A percentile compares a stretch with the other conserved stretches of the same genome.
Conservation (phyloP, 2,797 vertebrate species). For the Pampus argenteus region DNA sequence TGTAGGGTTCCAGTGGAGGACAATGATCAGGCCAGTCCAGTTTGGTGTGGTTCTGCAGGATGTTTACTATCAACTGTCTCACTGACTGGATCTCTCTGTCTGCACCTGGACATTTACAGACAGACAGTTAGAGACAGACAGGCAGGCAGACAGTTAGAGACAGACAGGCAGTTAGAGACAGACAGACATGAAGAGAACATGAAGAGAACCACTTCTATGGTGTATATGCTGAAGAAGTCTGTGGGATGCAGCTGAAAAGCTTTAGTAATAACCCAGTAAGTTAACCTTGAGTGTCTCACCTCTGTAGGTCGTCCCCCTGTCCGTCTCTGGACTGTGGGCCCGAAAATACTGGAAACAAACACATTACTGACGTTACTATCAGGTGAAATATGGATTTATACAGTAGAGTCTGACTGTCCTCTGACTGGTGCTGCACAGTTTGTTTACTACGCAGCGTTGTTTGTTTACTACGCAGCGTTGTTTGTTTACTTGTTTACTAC, state of each 20-base stretch:
- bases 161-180: not conserved
- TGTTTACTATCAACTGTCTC: conserved; percentile 87
- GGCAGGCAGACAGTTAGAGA: not conserved
- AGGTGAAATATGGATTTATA: not conserved
- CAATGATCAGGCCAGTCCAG: conserved; percentile 70
- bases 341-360: conserved; percentile 65
- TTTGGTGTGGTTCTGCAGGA: conserved; percentile 89
- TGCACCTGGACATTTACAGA: conserved; percentile 72
- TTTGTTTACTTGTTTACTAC: too few relatives aligned
- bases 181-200: too few relatives aligned
- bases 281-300: conserved; percentile 49
- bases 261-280: too few relatives aligned
- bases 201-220: too few relatives aligned
- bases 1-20: conserved; percentile 59
- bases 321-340: conserved; percentile 57
- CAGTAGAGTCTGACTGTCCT: too few relatives aligned
- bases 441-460: too few relatives aligned
- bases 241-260: too few relatives aligned
- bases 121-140: not conserved
- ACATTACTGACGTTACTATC: not conserved
- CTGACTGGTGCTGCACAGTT: too few relatives aligned
- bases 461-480: too few relatives aligned
- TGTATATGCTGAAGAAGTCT: too few relatives aligned
- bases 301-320: conserved; percentile 65
- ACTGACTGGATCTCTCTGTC: conserved; percentile 85